A percentile compares a stretch with the other conserved stretches of the same genome.
Conservation (phyloP, 2,888 invertebrate genomes). For the Machimus rusticus region DNA sequence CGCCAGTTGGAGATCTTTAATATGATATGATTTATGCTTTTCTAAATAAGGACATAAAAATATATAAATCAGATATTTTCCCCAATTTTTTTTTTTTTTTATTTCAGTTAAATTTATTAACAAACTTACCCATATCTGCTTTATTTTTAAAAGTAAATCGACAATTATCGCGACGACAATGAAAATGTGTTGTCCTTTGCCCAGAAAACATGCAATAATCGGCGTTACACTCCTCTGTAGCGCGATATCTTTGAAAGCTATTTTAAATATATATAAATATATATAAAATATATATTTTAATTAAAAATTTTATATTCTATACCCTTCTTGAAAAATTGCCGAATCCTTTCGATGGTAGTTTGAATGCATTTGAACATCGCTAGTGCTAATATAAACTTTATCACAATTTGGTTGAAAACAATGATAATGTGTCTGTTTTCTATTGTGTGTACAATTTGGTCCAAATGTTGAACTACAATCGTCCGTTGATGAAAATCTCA, state of each 20-base stretch:
- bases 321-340: constrained; percentile 94
- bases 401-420: constrained; percentile 93
- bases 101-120: background rate
- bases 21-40: constrained; percentile 98
- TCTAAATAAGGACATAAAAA: constrained; percentile 63
- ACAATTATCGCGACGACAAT: constrained; percentile 90
- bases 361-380: constrained; percentile 99
- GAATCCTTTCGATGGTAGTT: constrained; percentile 98
- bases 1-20: constrained; percentile 94
- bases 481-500: constrained; percentile 91
- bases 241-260: constrained; percentile 89
- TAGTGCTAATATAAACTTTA: constrained; percentile 97
- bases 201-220: constrained; percentile 91
- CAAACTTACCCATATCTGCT: constrained; percentile 99
- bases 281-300: background rate
- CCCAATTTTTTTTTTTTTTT: too few species aligned
- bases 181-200: constrained; percentile 96
- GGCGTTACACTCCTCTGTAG: constrained; percentile 94
- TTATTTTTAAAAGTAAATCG: constrained; percentile 98
- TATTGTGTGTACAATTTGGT: constrained; percentile 84
- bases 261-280: background rate
- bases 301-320: background rate
- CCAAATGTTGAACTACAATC: constrained; percentile 89
- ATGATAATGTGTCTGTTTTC: constrained; percentile 74
- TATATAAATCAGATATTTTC: background rate